Percentiles rank a stretch among this genome's conserved stretches.
Conservation (phyloP, 2,888 invertebrate species). For the Timema podura region DNA sequence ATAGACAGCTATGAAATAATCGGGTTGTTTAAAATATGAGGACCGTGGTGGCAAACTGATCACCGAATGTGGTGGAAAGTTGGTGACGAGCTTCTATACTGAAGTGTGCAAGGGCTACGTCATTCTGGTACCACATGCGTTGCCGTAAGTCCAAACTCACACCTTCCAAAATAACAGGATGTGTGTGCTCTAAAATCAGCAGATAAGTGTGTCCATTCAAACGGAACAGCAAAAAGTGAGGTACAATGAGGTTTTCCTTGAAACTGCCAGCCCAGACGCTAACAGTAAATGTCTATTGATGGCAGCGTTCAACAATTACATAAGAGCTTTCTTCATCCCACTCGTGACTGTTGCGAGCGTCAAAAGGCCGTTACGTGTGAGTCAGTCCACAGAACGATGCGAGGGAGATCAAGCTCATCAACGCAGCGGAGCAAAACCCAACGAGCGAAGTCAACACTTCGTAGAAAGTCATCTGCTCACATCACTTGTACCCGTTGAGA, state of each 20-base stretch:
- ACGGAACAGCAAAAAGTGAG: background rate
- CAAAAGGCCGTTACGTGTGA: background rate
- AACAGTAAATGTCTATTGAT: slow-evolving; percentile 3
- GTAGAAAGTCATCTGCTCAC: too few species aligned
- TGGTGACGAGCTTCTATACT: background rate
- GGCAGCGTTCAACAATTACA: background rate
- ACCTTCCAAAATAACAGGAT: background rate
- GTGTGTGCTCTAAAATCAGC: background rate
- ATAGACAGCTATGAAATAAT: background rate
- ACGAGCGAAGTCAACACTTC: too few species aligned
- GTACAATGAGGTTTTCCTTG: background rate
- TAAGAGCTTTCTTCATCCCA: background rate
- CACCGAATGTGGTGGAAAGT: slow-evolving; percentile 1
- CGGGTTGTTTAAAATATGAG: background rate
- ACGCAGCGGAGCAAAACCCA: background rate
- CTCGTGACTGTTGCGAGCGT: background rate
- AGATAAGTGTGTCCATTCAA: background rate
- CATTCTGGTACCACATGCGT: background rate
- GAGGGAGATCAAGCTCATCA: background rate
- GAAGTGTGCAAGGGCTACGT: background rate
- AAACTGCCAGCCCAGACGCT: slow-evolving; percentile 2
- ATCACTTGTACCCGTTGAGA: too few species aligned
- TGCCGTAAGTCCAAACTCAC: background rate
- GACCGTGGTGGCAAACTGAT: background rate
- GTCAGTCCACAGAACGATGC: background rate